Conservation (phyloP, 1,140 invertebrate species). For the Procambarus virginalis region DNA sequence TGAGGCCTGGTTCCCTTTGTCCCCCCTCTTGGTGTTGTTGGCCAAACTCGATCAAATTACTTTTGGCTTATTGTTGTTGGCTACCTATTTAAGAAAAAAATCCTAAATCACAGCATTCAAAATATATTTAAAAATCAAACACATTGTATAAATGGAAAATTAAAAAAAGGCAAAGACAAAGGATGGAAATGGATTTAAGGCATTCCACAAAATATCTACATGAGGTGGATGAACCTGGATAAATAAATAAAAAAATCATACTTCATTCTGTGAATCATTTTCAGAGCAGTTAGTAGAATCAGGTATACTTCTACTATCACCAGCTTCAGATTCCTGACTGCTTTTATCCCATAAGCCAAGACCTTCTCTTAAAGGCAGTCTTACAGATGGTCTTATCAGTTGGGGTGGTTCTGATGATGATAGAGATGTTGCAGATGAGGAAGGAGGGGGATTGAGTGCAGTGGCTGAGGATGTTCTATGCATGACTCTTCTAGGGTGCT, state of each 20-base stretch:
- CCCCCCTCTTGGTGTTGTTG: no score
- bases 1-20: no score
- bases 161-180: no score
- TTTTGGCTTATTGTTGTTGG: no score
- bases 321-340: neutral
- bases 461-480: neutral
- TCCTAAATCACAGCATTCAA: no score
- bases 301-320: neutral
- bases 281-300: neutral
- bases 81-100: no score
- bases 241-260: neutral
- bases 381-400: neutral
- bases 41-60: no score
- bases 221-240: no score
- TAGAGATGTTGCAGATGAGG: neutral
- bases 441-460: neutral
- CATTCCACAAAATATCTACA: no score
- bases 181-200: no score
- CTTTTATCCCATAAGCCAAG: neutral
- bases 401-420: neutral
- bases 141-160: no score
- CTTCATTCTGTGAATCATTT: neutral
- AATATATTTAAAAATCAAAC: no score
- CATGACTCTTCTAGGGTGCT: neutral
- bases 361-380: neutral